Base-by-base conservation (phyloP, 2,888 invertebrate species). In the Perdita meconis region DNA sequence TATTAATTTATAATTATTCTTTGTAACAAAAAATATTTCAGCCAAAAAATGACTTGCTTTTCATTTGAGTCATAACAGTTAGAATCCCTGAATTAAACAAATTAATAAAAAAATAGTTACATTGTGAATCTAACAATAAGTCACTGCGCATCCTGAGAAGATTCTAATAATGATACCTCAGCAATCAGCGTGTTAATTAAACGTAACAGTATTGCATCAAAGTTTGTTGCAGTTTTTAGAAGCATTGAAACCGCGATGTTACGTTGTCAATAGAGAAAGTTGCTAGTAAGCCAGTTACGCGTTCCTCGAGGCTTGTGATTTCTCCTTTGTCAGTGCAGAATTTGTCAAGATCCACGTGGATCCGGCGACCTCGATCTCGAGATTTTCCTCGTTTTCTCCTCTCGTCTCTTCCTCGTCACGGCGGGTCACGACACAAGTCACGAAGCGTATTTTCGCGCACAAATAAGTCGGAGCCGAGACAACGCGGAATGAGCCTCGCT, bases 281-380 rank as follows among this genome's bases (percentile, higher is more conserved):
- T 19, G 16, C 2, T 22, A 22, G 47, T 12, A 13, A 42, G 16
- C 26, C 2, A 22, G 36, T 6, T 44, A 55, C 67, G 57, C n/a
- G 19, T 10, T n/a, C 26, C 30, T 22, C 10, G 42, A 24, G 40
- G 22, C 60, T 34, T n/a, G 47, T 34, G 74, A 16, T 50, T 36
- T 75, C 64, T 65, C 47, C 26, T 74, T 22, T 38, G 40, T 30
- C 53, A 59, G 22, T 13, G 64, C 30, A 36, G 44, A 57, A 57
- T 63, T 64, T 24, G n/a, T 13, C 22, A 19, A 40, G 68, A 38
- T 64, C 36, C 22, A 34, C 38, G 59, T 36, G 40, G 75, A 56
- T 57, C 42, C 51, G 63, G 16, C 73, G 56, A 55, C 74, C 74
- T 34, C 64, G 64, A 74, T 75, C 65, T 24, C 44, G 34, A 19